Percentiles rank a stretch among this genome's conserved stretches.
Conservation (phyloP, 2,888 invertebrate genomes). For the Rhingia campestris region DNA sequence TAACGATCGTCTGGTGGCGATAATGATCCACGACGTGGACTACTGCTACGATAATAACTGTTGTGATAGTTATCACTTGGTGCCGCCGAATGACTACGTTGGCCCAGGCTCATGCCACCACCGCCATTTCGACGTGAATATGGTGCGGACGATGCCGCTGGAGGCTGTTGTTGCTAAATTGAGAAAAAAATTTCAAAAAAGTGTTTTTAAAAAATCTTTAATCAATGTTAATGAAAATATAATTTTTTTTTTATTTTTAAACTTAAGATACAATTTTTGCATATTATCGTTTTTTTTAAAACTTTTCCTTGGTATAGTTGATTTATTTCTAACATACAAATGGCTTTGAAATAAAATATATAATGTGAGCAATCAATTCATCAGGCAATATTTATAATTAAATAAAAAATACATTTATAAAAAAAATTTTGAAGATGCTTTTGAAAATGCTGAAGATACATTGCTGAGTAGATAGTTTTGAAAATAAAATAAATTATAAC, state of each 20-base stretch:
- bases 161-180: constrained; percentile 59
- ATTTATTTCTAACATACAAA: constrained; percentile 22
- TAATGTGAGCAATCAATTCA: constrained; percentile 42
- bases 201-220: not conserved
- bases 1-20: constrained; percentile 83
- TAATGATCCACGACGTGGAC: constrained; percentile 86
- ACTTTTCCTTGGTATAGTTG: constrained; percentile 15
- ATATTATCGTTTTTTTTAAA: constrained; percentile 19
- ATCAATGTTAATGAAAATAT: not conserved
- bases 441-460: constrained; percentile 54
- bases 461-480: constrained; percentile 43
- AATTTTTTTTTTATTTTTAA: constrained; percentile 9
- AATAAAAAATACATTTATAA: constrained; percentile 21
- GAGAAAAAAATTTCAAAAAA: not conserved
- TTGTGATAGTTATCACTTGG: constrained; percentile 84
- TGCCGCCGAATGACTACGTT: constrained; percentile 94
- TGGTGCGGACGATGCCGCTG: constrained; percentile 59
- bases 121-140: constrained; percentile 83
- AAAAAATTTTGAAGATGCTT: constrained; percentile 50
- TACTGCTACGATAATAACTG: constrained; percentile 86
- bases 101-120: constrained; percentile 83
- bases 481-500: constrained; percentile 19
- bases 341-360: constrained; percentile 23
- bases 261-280: constrained; percentile 32
- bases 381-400: constrained; percentile 48